Conservation (phyloP, 2,888 invertebrate genomes). For the Microdon myrmicae region DNA sequence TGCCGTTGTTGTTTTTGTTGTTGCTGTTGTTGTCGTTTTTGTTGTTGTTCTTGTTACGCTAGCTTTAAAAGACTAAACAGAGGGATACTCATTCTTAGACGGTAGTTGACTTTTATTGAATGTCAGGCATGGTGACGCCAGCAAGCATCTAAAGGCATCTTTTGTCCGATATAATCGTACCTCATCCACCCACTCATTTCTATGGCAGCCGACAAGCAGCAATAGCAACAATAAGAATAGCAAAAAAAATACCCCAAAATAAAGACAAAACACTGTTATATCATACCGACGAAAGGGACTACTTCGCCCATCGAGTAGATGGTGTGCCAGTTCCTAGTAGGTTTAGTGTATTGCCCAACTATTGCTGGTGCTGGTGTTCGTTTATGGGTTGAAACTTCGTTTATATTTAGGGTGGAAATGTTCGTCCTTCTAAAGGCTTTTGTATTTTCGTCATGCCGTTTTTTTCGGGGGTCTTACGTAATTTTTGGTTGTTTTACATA, state of each 20-base stretch:
- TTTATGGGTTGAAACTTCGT: conserved; percentile 14
- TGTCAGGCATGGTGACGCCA: conserved; percentile 47
- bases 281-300: conserved; percentile 22
- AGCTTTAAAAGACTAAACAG: conserved; percentile 1
- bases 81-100: conserved; percentile 8
- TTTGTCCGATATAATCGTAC: conserved; percentile 7
- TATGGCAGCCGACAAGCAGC: conserved; percentile 4
- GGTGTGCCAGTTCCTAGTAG: conserved; percentile 27
- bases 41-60: too few species aligned
- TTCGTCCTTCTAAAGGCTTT: conserved; percentile 24
- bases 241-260: conserved; percentile 27
- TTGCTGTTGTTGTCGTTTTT: too few species aligned
- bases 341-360: conserved; percentile 20
- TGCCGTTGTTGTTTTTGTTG: too few species aligned
- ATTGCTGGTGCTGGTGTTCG: conserved; percentile 12
- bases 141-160: conserved; percentile 11
- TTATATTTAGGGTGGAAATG: conserved; percentile 30
- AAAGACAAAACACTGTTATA: conserved; percentile 48
- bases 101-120: conserved; percentile 27
- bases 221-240: conserved; percentile 9
- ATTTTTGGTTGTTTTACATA: conserved; percentile 51
- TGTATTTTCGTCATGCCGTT: too few species aligned
- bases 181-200: conserved; percentile 18
- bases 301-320: conserved; percentile 11
- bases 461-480: conserved; percentile 44